Conservation (phyloP, 2,113 vertebrate species). For the Pithys albifrons region DNA sequence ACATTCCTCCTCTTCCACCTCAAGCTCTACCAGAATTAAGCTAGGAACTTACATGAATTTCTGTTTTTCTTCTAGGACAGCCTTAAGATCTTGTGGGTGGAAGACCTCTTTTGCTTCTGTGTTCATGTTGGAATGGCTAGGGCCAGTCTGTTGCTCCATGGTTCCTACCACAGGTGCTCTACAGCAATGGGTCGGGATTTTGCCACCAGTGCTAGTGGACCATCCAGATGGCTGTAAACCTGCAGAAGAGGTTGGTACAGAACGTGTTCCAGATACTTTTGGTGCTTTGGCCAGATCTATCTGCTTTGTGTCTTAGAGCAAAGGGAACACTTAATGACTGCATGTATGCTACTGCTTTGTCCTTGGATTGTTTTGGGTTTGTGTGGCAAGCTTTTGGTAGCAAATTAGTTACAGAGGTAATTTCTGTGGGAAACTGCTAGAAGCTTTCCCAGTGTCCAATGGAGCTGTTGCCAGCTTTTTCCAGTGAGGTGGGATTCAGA, state of each 20-base stretch:
- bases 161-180: neutral
- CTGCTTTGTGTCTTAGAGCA: neutral
- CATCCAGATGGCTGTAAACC: conserved; percentile 53
- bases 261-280: neutral
- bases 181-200: neutral
- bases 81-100: neutral
- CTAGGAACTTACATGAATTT: neutral
- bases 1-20: neutral
- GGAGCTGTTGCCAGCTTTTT: neutral
- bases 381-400: neutral
- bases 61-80: conserved; percentile 30
- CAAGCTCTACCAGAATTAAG: neutral
- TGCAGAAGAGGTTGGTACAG: conserved; percentile 53
- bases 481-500: neutral
- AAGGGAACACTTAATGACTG: neutral
- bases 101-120: neutral
- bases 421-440: neutral
- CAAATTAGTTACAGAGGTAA: accelerated
- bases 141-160: neutral
- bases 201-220: neutral
- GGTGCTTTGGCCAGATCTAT: neutral
- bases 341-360: neutral
- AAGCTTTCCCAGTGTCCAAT: neutral
- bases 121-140: neutral
- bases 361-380: neutral